Evolutionary conservation across 2,888 invertebrate genomes (phyloP).

Genomic region (Lasioglossum pauxillum): DNA sequence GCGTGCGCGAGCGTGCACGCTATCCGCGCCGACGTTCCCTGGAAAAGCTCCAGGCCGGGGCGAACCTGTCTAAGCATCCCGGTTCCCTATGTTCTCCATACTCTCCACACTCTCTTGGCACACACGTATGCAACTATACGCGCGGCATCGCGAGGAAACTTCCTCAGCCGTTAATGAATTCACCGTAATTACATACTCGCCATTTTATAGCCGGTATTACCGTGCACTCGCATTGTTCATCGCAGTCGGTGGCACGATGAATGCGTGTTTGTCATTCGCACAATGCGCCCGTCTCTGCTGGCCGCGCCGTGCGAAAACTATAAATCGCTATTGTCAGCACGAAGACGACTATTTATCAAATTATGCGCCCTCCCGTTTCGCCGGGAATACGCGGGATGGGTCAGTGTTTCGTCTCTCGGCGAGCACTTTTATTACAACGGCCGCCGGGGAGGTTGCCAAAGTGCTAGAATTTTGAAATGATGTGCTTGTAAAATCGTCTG

Average conservation of each 20-base stretch:
- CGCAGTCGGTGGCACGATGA: constrained; percentile 8
- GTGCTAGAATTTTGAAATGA: not conserved
- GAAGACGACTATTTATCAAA: constrained; percentile 29
- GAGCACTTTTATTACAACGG: not conserved
- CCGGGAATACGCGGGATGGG: not conserved
- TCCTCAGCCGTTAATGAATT: constrained; percentile 46
- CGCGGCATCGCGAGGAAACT: constrained; percentile 40
- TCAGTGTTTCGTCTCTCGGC: not conserved
- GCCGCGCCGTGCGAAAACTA: constrained; percentile 36
- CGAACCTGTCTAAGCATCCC: constrained; percentile 27
- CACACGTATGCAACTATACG: not conserved
- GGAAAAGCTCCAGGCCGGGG: constrained; percentile 36
- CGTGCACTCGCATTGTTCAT: constrained; percentile 35
- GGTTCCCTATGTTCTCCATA: not conserved
- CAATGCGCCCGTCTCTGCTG: constrained; percentile 36
- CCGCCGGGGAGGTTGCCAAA: not conserved
- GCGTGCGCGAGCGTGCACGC: not conserved
- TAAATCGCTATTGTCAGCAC: constrained; percentile 47
- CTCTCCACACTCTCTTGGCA: not conserved
- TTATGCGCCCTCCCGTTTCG: not conserved
- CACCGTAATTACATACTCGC: constrained; percentile 47
- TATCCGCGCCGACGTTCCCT: constrained; percentile 10
- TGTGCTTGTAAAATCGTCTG: too few relatives aligned
- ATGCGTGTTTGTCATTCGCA: constrained; percentile 42
- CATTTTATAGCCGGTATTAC: constrained; percentile 45